Percentiles rank a stretch among this genome's conserved stretches.
Conservation (phyloP, 2,888 invertebrate species). For the Argyra leucocephala region DNA sequence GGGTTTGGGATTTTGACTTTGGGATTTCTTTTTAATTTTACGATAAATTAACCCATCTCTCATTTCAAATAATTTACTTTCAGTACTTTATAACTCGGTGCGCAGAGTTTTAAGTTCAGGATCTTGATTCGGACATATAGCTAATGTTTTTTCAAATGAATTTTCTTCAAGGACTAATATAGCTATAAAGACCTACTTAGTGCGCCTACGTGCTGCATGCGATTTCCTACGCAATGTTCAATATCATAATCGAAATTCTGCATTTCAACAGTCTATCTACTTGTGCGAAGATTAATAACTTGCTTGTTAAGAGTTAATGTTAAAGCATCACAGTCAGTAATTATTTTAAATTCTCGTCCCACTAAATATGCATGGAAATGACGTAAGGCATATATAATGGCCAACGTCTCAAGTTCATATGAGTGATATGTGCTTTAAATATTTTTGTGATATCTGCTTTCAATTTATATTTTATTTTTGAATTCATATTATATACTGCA, state of each 20-base stretch:
- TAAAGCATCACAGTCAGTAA: conserved; percentile 27
- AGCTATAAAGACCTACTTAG: conserved; percentile 14
- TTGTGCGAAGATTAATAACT: conserved; percentile 23
- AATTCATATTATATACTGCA: no score
- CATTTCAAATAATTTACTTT: conserved; percentile 18
- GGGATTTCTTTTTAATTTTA: conserved; percentile 10
- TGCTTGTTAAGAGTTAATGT: conserved; percentile 22
- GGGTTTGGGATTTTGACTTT: no score
- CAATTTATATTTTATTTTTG: no score
- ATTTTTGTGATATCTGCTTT: no score
- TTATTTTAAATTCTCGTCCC: conserved; percentile 20
- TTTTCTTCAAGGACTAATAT: conserved; percentile 16
- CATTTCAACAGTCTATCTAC: conserved; percentile 22
- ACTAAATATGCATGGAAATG: conserved; percentile 26
- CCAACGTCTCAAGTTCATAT: conserved; percentile 30
- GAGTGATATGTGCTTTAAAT: conserved; percentile 28
- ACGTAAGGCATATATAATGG: conserved; percentile 27
- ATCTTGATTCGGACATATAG: conserved; percentile 16
- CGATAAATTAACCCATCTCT: conserved; percentile 19
- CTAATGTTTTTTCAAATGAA: conserved; percentile 14
- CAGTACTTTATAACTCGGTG: conserved; percentile 14
- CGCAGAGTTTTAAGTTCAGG: conserved; percentile 11
- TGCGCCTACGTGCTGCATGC: conserved; percentile 13
- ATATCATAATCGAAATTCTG: conserved; percentile 24
- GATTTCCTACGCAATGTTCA: conserved; percentile 21